Evolutionary conservation across 2,888 invertebrate species (phyloP).

Genomic region (Priocnemis perturbator): DNA sequence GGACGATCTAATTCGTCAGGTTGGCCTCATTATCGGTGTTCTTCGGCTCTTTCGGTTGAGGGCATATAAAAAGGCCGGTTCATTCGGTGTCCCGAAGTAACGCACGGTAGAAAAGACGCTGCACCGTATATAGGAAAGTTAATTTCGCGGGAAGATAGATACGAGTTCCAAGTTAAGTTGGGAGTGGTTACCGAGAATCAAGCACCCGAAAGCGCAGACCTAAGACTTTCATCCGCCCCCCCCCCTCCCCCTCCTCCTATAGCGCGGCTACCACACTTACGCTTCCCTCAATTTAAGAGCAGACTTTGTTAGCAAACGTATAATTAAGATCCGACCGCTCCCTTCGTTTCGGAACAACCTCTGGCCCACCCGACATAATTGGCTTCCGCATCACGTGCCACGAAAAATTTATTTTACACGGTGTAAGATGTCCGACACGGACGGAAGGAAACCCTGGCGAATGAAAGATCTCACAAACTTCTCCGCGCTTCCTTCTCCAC

Average conservation of each 20-base stretch:
- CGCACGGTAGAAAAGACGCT: not conserved
- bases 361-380: not conserved
- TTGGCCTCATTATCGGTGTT: too few species aligned
- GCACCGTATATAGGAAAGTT: constrained; percentile 12
- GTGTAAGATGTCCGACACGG: not conserved
- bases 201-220: constrained; percentile 23
- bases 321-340: constrained; percentile 34
- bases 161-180: constrained; percentile 17
- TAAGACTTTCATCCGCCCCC: constrained; percentile 8
- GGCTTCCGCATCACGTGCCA: not conserved
- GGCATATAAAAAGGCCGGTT: too few species aligned
- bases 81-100: too few species aligned
- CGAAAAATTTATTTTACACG: constrained; percentile 1
- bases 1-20: too few species aligned
- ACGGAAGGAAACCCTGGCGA: not conserved
- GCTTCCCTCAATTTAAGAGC: constrained; percentile 37
- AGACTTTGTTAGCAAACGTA: constrained; percentile 40
- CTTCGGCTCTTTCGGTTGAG: too few species aligned
- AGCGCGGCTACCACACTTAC: constrained; percentile 17
- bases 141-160: constrained; percentile 21
- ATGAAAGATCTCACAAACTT: not conserved
- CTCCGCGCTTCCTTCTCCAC: too few species aligned
- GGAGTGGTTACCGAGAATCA: constrained; percentile 25
- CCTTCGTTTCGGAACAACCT: constrained; percentile 1
- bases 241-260: not conserved